Evolutionary conservation across 1,140 invertebrate species (phyloP), one percentile per base, ranked within the genome.

Genomic region (Amyelois transitella): DNA sequence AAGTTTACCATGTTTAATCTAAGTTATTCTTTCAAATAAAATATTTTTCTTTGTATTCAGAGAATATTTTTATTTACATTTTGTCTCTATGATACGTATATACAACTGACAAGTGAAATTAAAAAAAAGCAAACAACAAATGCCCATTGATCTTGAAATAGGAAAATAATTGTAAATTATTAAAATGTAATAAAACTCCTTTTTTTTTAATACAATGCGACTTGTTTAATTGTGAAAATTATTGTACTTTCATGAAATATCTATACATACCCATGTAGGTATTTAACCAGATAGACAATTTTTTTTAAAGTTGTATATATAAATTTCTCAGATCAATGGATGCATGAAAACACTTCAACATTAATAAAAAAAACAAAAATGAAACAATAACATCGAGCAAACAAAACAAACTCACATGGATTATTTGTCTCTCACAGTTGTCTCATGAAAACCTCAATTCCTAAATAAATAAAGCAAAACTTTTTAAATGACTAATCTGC

Each of bases 11-110:
- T 44, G 43, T 51, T 45, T 48, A 48, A 48, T 51, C 51, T 62
- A 55, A 53, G 32, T 62, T 63, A 66, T 60, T 69, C 55, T 66
- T 72, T 68, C 65, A 67, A 77, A 71, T 72, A 66, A 76, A 71
- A 75, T 53, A 67, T 55, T 2, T 53, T 72, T 64, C 64, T 64
- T 75, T 75, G 71, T 67, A 77, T 80, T 38, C n/a, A 68, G 69
- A 83, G 80, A 83, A 84, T 82, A 82, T 69, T 82, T 82, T 82
- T 82, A 85, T 85, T 85, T 85, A 81, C 81, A 85, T 64, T 72
- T 79, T 72, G 60, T 71, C 68, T 65, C 62, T 71, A 71, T 56
- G 64, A 44, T 68, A 69, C 55, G 47, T 78, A 74, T 82, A 62
- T 77, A 82, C 72, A 83, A 70, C 60, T 62, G 66, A 77, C 64